These are phyloP conservation scores for Lithodes maja DNA, from an alignment of 2,888 invertebrate genomes.

Conservation along the genomic window DNA sequence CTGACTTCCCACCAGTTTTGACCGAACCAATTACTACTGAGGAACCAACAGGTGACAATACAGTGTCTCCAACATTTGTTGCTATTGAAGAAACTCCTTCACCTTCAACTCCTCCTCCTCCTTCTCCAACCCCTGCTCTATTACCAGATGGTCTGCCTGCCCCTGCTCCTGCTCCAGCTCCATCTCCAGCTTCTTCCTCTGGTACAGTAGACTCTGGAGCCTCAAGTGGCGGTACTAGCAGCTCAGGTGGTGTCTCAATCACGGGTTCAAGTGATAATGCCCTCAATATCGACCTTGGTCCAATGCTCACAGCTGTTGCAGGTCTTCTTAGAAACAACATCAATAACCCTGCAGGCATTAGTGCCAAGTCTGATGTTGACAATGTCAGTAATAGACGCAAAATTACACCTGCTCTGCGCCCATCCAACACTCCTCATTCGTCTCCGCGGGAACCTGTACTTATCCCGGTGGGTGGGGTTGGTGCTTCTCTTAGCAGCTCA, in stretches of 20 bases:
- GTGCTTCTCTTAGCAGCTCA: conserved; percentile 67
- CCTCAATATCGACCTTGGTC: conserved; percentile 62
- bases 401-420: conserved; percentile 47
- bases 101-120: neutral
- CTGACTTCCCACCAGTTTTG: neutral
- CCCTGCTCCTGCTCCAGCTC: conserved; percentile 13
- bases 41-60: neutral
- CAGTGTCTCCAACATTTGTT: neutral
- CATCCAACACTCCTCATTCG: conserved; percentile 59
- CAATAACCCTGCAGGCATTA: conserved; percentile 34
- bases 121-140: conserved; percentile 9
- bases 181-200: conserved; percentile 22
- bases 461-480: conserved; percentile 71
- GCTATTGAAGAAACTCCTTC: neutral
- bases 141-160: conserved; percentile 20
- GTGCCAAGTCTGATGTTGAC: conserved; percentile 56
- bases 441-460: conserved; percentile 70
- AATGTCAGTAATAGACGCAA: conserved; percentile 40
- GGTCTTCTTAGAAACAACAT: conserved; percentile 64
- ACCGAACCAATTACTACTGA: neutral
- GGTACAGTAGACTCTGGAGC: neutral
- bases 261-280: conserved; percentile 46
- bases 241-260: conserved; percentile 34
- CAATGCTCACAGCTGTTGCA: conserved; percentile 66
- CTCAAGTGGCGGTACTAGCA: conserved; percentile 2